Base-by-base conservation (phyloP, 2,797 vertebrate genomes). In the Gallinago stenura region DNA sequence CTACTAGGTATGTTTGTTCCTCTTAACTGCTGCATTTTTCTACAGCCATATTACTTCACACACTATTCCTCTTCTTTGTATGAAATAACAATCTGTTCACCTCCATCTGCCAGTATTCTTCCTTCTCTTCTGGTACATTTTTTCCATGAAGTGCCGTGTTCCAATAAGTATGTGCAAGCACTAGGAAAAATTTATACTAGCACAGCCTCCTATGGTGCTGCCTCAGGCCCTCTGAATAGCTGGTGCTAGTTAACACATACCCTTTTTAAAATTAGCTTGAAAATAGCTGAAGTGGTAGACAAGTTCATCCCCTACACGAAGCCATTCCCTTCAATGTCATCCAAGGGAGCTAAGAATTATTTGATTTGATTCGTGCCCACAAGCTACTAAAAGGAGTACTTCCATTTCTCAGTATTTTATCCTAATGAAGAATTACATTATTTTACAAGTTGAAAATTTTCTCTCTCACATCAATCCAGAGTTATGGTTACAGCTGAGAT, bases 1-100 rank as follows among this genome's bases (percentile, higher is more conserved):
- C 62, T 58, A 58, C 54, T 12, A 64, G 19, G 45, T 5, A 3
- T 0, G 0, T 13, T 20, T 71, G 5, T 3, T 72, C 33, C 48
- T 20, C 69, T 39, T 9, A 13, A 41, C 45, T 12, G 37, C 50
- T 71, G 73, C 28, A 7, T 50, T 57, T 72, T 64, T n/a, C 69
- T 57, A 28, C 21, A 75, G 57, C 48, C 31, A 0, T 15, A 43
- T 39, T 10, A 18, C 65, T 54, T 26, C 69, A 93, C 9, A 8
- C 43, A 15, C n/a, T 25, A 6, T 14, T 48, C 62, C 77, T 89
- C 76, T 4, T 51, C 75, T 28, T 39, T 8, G 8, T 37, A 53
- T 30, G 37, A 28, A 83, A 31, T 21, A 69, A 7, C 90, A 90
- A 58, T 33, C 88, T 94, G 87, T 11, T 81, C 76, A 41, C 41